These are phyloP conservation scores for Pectinophora gossypiella DNA, from an alignment of 1,140 invertebrate genomes.

Conservation along the genomic window DNA sequence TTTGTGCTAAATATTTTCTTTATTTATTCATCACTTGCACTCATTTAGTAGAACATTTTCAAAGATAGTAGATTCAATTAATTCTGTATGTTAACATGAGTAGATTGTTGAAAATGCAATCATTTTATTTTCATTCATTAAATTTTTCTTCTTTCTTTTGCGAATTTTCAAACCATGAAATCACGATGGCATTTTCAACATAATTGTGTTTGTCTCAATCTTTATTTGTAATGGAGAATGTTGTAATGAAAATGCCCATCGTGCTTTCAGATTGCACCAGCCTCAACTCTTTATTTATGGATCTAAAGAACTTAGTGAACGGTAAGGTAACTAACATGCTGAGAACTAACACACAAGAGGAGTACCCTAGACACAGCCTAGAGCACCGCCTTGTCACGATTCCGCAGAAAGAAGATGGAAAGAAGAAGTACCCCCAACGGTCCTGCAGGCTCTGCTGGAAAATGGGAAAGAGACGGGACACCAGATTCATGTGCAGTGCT, in stretches of 20 bases:
- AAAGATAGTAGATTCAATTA: background rate
- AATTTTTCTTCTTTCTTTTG: conserved; percentile 57
- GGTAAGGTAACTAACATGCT: conserved; percentile 54
- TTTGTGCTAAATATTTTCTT: conserved; percentile 19
- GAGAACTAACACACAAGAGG: conserved; percentile 41
- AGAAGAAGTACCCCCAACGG: conserved; percentile 73
- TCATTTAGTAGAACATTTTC: background rate
- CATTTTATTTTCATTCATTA: conserved; percentile 56
- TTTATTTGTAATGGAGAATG: conserved; percentile 15
- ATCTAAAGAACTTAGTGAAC: conserved; percentile 68
- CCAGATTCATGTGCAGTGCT: conserved; percentile 70
- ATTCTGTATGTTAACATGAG: background rate
- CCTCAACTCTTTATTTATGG: conserved; percentile 63
- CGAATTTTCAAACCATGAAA: conserved; percentile 57
- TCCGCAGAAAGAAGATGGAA: conserved; percentile 73
- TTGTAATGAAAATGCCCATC: conserved; percentile 69
- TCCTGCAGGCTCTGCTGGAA: conserved; percentile 71
- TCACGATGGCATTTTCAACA: conserved; percentile 76
- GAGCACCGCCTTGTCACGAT: conserved; percentile 69
- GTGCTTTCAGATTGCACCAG: conserved; percentile 71
- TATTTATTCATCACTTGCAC: conserved; percentile 11
- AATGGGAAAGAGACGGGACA: conserved; percentile 66
- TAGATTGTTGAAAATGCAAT: conserved; percentile 70
- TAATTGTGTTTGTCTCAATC: conserved; percentile 31
- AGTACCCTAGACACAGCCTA: conserved; percentile 38